Evolutionary conservation across 2,113 vertebrate genomes (phyloP), one percentile per base, ranked within the genome.

Genomic region (Sylvilagus bachmani): DNA sequence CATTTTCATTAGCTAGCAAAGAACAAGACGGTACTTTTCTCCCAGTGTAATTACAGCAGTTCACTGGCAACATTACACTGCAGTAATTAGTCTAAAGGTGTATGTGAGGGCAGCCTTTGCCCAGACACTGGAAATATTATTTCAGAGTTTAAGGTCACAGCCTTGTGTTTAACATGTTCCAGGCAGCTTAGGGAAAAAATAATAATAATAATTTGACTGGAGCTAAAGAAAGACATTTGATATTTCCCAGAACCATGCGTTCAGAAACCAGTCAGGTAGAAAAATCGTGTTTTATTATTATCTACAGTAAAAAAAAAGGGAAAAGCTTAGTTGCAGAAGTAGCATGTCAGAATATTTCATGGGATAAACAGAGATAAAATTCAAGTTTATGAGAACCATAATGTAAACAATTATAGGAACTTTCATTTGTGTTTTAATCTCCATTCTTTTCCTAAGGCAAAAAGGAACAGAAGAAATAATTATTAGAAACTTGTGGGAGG

Each of bases 111-210:
- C 87, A 8, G 94, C 91, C 88, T 96, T 92, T 91, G 80, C 85
- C 95, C 77, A 91, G 93, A 95, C 93, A 96, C 92, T 97, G 92
- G 96, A 96, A 96, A 96, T 96, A 93, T 79, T 96, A 36, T 86
- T 97, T 95, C 27, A 93, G 85, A 97, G 89, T 95, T 98, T 96
- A 95, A 97, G 97, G 81, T 92, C 67, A 74, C 27, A 98, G 95
- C 92, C 87, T 97, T 97, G 49, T 93, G 95, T 95, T 98, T 98
- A 97, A 97, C 96, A 97, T 92, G 86, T 96, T 97, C 97, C 55
- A 62, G 69, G 90, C 91, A 94, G 69, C 91, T 97, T 96, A 58
- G 61, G 62, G 19, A 10, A 6, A 2, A 9, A n/a, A 19, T 58
- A 14, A 61, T 21, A 36, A 33, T 3, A 38, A 70, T 95, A 85